Conservation (phyloP, 2,797 vertebrate genomes). For the Carapus acus region DNA sequence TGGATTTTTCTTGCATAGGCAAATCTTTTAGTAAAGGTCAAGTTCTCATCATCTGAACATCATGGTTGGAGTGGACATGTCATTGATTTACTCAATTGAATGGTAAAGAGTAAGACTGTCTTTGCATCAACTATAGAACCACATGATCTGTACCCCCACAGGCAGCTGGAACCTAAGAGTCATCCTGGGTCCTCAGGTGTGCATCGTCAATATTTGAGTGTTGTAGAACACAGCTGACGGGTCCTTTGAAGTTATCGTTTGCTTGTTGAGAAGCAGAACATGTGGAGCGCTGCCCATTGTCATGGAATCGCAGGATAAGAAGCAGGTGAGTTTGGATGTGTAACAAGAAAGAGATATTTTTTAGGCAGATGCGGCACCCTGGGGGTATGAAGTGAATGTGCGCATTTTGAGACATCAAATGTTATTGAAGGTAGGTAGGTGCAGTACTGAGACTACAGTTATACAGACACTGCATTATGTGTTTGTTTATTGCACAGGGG, state of each 20-base stretch:
- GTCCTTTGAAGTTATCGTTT: constrained; percentile 53
- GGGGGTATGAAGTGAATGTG: constrained; percentile 30
- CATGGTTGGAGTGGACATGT: too few species aligned
- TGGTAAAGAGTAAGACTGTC: too few species aligned
- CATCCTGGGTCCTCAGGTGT: neutral
- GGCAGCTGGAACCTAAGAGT: constrained; percentile 5
- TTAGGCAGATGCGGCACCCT: too few species aligned
- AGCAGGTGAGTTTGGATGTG: constrained; percentile 73
- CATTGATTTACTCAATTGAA: too few species aligned
- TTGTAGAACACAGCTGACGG: constrained; percentile 22
- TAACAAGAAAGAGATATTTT: too few species aligned
- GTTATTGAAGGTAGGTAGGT: too few species aligned
- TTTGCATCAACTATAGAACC: neutral
- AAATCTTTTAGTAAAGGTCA: too few species aligned
- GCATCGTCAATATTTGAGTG: constrained; percentile 1
- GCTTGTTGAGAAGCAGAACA: constrained; percentile 70
- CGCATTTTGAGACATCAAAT: neutral
- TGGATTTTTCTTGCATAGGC: too few species aligned
- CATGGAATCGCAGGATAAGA: constrained; percentile 90
- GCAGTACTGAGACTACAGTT: too few species aligned
- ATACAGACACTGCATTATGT: too few species aligned
- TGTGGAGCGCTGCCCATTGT: constrained; percentile 70
- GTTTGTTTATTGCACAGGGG: too few species aligned
- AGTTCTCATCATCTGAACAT: too few species aligned
- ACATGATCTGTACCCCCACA: constrained; percentile 3